These are phyloP conservation scores for Popillia japonica DNA, from an alignment of 1,140 invertebrate species.

Conservation along the genomic window DNA sequence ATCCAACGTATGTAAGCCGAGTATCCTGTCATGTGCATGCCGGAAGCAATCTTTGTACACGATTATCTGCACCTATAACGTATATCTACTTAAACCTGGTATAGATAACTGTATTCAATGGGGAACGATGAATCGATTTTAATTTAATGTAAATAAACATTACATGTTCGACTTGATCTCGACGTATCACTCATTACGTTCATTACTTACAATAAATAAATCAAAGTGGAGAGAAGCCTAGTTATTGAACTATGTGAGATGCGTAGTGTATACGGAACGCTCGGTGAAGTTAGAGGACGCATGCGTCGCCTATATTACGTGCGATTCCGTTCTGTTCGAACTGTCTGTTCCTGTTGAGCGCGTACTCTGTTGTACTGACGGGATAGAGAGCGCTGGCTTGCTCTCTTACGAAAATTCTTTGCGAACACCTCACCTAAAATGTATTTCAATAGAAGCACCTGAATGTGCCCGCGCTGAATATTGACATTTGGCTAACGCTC, in stretches of 20 bases:
- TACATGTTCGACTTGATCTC: neutral
- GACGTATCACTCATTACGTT: conserved; percentile 29
- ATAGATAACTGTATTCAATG: neutral
- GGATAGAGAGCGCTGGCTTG: conserved; percentile 7
- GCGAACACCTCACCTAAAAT: conserved; percentile 40
- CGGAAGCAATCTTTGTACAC: neutral
- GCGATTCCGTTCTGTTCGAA: conserved; percentile 13
- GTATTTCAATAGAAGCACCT: conserved; percentile 43
- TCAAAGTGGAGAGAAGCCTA: conserved; percentile 32
- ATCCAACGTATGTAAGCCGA: neutral
- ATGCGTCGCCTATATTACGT: conserved; percentile 25
- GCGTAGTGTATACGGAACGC: conserved; percentile 25
- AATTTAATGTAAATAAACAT: conserved; percentile 21
- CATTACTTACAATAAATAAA: conserved; percentile 31
- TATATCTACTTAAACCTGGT: neutral
- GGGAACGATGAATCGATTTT: neutral
- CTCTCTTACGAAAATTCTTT: conserved; percentile 9
- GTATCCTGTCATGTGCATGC: neutral
- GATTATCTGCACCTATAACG: neutral
- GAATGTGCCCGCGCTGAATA: conserved; percentile 39
- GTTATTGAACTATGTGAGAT: conserved; percentile 32
- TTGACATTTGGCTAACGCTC: conserved; percentile 41
- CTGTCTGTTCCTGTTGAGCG: conserved; percentile 30
- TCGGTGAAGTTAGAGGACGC: neutral
- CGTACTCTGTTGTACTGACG: neutral